Percentiles rank a stretch among this genome's conserved stretches.
phyloP scores from a whole-genome alignment of 1,140 invertebrate species.

The Bombus sibiricus region DNA sequence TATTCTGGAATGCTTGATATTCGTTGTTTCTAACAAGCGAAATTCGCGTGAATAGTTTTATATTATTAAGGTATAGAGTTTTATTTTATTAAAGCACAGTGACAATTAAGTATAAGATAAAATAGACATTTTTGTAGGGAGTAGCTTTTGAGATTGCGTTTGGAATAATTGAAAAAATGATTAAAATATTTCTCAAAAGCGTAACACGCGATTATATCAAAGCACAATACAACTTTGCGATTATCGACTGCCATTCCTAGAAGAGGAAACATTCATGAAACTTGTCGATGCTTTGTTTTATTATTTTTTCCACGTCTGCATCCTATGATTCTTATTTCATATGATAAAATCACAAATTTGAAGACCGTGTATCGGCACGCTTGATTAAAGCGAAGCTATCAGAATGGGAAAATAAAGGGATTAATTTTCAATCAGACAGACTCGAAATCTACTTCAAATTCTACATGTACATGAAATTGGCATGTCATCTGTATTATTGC shows the following conservation, averaged over 20 bases:
- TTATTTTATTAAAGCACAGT: too few relatives aligned
- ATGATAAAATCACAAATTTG: background rate
- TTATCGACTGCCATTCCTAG: background rate
- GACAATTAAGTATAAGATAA: too few relatives aligned
- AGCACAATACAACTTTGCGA: background rate
- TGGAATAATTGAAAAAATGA: background rate
- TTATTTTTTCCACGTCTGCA: background rate
- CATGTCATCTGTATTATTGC: background rate
- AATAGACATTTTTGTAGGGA: background rate
- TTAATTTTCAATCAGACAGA: background rate
- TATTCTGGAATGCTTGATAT: too few relatives aligned
- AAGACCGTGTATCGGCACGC: background rate
- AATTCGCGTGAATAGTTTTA: too few relatives aligned
- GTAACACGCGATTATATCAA: background rate
- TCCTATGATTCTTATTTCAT: background rate
- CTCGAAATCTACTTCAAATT: background rate
- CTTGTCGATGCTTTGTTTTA: background rate
- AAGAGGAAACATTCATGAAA: background rate
- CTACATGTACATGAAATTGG: background rate
- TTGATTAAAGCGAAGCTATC: conserved; percentile 2
- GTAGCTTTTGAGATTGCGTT: background rate
- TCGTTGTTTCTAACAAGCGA: too few relatives aligned
- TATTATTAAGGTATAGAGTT: too few relatives aligned
- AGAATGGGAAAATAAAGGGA: conserved; percentile 3
- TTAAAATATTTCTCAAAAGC: background rate